phyloP scores from a whole-genome alignment of 35 echinoderm and acorn worm species.

The Lytechinus variegatus region DNA sequence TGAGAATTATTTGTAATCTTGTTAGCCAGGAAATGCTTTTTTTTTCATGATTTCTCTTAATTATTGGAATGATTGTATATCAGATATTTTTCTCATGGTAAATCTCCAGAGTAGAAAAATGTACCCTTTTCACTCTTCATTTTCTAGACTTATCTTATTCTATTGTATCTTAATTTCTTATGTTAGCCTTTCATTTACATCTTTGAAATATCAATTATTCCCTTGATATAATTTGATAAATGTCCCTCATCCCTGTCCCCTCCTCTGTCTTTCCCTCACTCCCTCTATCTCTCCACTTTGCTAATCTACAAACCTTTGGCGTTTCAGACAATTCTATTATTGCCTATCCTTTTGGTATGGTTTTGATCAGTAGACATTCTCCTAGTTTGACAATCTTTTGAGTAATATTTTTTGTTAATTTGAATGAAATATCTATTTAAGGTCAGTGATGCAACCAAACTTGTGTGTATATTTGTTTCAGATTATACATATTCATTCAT shows the following conservation, averaged over 20 bases:
- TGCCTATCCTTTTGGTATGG: not conserved
- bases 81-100: not conserved
- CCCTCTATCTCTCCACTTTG: not conserved
- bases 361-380: not conserved
- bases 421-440: not conserved
- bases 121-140: not conserved
- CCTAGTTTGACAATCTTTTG: not conserved
- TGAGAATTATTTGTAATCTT: not conserved
- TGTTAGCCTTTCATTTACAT: not conserved
- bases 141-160: not conserved
- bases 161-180: not conserved
- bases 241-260: not conserved
- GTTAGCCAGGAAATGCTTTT: not conserved
- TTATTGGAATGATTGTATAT: no score
- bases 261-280: not conserved
- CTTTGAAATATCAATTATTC: not conserved
- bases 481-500: constrained; percentile 7
- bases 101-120: not conserved
- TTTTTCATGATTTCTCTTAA: not conserved
- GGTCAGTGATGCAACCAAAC: not conserved
- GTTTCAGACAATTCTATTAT: not conserved
- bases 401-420: not conserved
- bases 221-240: not conserved
- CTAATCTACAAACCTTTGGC: not conserved
- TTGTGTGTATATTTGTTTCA: not conserved